A percentile compares a stretch with the other conserved stretches of the same genome.
phyloP scores from a whole-genome alignment of 2,113 vertebrate species.

The Notothenia coriiceps region DNA sequence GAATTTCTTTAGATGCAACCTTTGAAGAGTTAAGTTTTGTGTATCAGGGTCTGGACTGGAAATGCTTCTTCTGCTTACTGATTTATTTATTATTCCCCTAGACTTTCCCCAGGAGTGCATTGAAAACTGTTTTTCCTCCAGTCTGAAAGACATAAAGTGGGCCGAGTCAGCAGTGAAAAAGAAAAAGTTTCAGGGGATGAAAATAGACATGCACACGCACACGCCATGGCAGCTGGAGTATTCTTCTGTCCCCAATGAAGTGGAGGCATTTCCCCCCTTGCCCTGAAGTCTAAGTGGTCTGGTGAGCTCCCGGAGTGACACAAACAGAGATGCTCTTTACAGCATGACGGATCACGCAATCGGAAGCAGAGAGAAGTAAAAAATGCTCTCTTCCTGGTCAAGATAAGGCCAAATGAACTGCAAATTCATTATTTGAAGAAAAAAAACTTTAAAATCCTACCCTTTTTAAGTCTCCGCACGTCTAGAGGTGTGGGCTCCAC shows the following conservation, averaged over 20 bases:
- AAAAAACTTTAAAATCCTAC: constrained; percentile 21
- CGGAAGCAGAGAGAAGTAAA: constrained; percentile 29
- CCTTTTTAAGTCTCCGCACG: constrained; percentile 27
- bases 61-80: constrained; percentile 74
- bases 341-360: constrained; percentile 21
- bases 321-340: constrained; percentile 53
- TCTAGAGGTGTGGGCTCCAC: constrained; percentile 31
- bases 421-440: constrained; percentile 28
- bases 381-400: neutral
- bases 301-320: constrained; percentile 50
- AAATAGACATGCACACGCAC: constrained; percentile 54
- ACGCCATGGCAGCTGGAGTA: constrained; percentile 39
- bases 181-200: constrained; percentile 46
- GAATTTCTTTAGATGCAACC: constrained; percentile 29
- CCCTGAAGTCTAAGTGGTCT: constrained; percentile 47
- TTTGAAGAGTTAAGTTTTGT: constrained; percentile 69
- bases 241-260: constrained; percentile 61
- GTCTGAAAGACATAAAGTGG: constrained; percentile 59
- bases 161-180: constrained; percentile 49
- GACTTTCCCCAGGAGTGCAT: constrained; percentile 49
- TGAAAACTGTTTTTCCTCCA: constrained; percentile 70
- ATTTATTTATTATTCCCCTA: constrained; percentile 80
- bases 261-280: constrained; percentile 53
- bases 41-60: constrained; percentile 68
- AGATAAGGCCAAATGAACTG: constrained; percentile 35